Evolutionary conservation across 2,113 vertebrate species (phyloP), one percentile per base, ranked within the genome.

Genomic region (Procavia capensis): DNA sequence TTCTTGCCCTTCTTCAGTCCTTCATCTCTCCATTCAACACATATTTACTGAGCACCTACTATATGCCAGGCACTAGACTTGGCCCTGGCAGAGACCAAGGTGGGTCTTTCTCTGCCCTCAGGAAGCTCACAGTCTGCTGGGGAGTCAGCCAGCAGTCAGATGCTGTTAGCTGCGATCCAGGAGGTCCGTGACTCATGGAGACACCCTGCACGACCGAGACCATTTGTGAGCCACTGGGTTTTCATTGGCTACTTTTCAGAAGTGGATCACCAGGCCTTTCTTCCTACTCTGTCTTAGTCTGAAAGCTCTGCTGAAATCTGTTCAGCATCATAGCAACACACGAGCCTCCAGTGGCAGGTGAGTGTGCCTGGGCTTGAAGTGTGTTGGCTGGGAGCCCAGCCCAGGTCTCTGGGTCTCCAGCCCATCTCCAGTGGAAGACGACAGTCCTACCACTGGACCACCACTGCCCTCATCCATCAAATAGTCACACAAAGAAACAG

Each of bases 61-160:
- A 1, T 14, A 54, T 17, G 9, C 45, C 80, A 24, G 54, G 36
- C 29, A 9, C 34, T 11, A 34, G 70, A 47, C 39, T 29, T 6
- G 88, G 79, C 45, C 34, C 45, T 57, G 41, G 63, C 1, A 1
- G 64, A 88, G 87, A 76, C 50, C 57, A 9, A 4, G 39, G 75
- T 85, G 47, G 74, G 50, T 47, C 66, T 0, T 1, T 17, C 74
- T 50, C 29, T 57, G 31, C 57, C 83, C 39, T 87, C 31, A 1
- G 1, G 0, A 2, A 5, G n/a, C 41, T 43, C 95, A 16, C 45
- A 1, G 3, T 47, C 74, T 34, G 20, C 1, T 0, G 31, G 5
- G 41, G 29, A 6, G 31, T 41, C 24, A 34, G 36, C 27, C 1
- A 0, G 24, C 29, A 59, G 24, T 50, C 39, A 5, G 5, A 45